Base-by-base conservation (phyloP, 2,888 invertebrate genomes). In the Bellardia pandia region DNA sequence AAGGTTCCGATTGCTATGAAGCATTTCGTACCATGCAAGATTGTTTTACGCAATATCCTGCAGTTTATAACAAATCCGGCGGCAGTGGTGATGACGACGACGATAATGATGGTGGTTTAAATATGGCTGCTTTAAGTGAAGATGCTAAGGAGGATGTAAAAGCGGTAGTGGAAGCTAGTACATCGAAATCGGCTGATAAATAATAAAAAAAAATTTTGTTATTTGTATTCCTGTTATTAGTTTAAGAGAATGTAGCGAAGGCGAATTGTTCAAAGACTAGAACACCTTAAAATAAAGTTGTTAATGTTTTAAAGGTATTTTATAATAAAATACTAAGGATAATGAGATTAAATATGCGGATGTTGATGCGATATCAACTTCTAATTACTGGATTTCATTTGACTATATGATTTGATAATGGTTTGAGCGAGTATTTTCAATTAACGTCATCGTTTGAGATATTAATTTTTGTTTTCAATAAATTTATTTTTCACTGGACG, bases 1-100 rank as follows among this genome's bases (percentile, higher is more conserved):
- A 98, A 94, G 99, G 98, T 77, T 96, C 97, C 68, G 98, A 99
- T 91, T 99, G 99, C 93, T 97, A 97, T 91, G 97, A 98, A 88
- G 95, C 96, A 90, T 99, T 99, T 94, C 96, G 96, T 92, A 95
- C 95, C 75, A 98, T 99, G 98, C 98, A 98, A 92, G 95, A 95
- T 45, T 99, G 99, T 92, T 98, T 99, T 96, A 94, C 96, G 62
- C 94, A 96, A 89, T 98, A 96, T 94, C 98, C 98, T 6, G 96
- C 96, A 37, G 94, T 98, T 40, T 98, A 98, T 92, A 96, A 96
- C 91, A 96, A 96, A 92, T 95, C 95, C 75, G 94, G 95, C n/a
- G 95, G 95, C 58, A 95, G 95, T 82, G 96, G 95, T 86, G 95
- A 95, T 53, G 93, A 92, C 6, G 94, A 95, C 23, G 94, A 95